Conservation (phyloP, 1,140 invertebrate species). For the Lethrus apterus region DNA sequence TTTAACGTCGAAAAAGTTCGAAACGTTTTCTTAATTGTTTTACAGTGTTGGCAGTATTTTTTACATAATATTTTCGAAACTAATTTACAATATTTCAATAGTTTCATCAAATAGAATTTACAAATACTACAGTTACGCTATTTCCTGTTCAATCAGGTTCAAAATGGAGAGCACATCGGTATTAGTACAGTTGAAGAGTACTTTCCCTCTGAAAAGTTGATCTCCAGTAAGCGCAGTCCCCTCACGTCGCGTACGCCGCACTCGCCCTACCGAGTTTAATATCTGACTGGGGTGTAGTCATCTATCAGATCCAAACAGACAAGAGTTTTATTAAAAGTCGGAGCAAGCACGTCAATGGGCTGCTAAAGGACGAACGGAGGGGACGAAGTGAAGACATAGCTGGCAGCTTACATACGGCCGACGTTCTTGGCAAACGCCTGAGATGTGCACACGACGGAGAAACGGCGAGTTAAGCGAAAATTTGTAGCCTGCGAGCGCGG, state of each 20-base stretch:
- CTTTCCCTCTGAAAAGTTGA: slow-evolving; percentile 28
- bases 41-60: too few species aligned
- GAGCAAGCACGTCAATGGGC: slow-evolving; percentile 41
- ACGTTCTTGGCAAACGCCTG: too few species aligned
- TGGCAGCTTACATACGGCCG: slow-evolving; percentile 11
- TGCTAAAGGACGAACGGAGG: slow-evolving; percentile 19
- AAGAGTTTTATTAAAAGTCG: slow-evolving; percentile 44
- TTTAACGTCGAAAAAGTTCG: too few species aligned
- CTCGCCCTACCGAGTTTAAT: slow-evolving; percentile 36
- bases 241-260: slow-evolving; percentile 16
- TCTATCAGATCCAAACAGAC: slow-evolving; percentile 45
- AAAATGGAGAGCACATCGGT: slow-evolving; percentile 20
- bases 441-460: too few species aligned
- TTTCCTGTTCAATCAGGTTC: slow-evolving; percentile 11
- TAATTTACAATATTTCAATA: too few species aligned
- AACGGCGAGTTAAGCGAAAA: too few species aligned
- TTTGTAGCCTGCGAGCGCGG: too few species aligned
- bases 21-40: too few species aligned
- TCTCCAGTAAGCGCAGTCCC: slow-evolving; percentile 25
- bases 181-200: slow-evolving; percentile 24
- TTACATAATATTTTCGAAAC: too few species aligned
- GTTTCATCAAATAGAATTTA: too few species aligned
- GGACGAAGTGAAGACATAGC: slow-evolving; percentile 16
- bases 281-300: slow-evolving; percentile 44
- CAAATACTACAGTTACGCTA: too few species aligned